Evolutionary conservation across 2,888 invertebrate species (phyloP), one percentile per base, ranked within the genome.

Genomic region (Dilophus febrilis): DNA sequence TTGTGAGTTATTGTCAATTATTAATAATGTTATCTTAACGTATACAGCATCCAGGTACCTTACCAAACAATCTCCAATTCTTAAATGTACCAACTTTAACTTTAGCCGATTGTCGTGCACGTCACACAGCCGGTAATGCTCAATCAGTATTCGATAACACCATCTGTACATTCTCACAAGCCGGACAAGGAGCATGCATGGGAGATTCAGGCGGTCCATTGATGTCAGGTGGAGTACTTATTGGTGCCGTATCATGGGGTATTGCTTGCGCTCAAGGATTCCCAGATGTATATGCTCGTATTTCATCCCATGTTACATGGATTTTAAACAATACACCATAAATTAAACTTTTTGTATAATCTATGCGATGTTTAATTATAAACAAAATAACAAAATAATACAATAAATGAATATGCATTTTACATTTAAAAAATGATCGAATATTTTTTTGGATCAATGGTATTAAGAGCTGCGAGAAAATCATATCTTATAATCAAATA

Each of bases 221-320:
- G 22, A 22, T 22, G 22, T 6, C 5, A 4, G 22, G 22, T 22
- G 22, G 22, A 6, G 22, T 22, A 22, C 49, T 51, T 35, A 41
- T 47, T 41, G 55, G 55, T 33, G 40, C 52, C 12, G 49, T 51
- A 6, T 55, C 55, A 4, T 54, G 51, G 51, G 53, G 51, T 8
- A 47, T 47, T 33, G 49, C 52, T 12, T 55, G 55, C 35, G 54
- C 50, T 31, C 35, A 28, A 8, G 54, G 53, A 11, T 40, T 34
- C 28, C 55, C 55, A 4, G 53, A 55, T 45, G 51, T 55, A 8
- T 53, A 44, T 39, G 50, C 53, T 6, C 49, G 51, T 39, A 49
- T 53, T n/a, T 44, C 47, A 18, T 43, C 40, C 30, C 51, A 45
- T 45, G 40, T 42, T 22, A 31, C 34, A 11, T 53, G 53, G 53